A percentile compares a stretch with the other conserved stretches of the same genome.
These are phyloP conservation scores for Agrochola circellaris DNA, from an alignment of 2,888 invertebrate species.

Conservation along the genomic window DNA sequence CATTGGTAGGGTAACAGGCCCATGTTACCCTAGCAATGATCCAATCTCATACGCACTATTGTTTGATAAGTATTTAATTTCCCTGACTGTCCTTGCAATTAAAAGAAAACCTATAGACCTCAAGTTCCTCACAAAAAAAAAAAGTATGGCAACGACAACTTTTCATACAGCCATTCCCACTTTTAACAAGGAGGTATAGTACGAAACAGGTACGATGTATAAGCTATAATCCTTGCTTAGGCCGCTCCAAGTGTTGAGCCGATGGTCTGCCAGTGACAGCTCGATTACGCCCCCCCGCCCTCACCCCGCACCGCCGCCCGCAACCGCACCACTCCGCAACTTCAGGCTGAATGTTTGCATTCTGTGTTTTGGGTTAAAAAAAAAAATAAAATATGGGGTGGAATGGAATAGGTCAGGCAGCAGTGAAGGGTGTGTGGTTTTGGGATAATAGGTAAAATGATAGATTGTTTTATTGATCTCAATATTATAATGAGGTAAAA, in stretches of 20 bases:
- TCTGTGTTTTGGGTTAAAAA: constrained; percentile 56
- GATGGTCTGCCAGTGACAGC: constrained; percentile 72
- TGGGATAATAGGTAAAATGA: constrained; percentile 29
- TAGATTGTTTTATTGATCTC: constrained; percentile 17
- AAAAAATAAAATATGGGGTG: constrained; percentile 49
- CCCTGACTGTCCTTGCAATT: too few relatives aligned
- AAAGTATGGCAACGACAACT: constrained; percentile 18
- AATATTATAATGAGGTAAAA: not conserved
- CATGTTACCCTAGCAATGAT: too few relatives aligned
- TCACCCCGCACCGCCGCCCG: constrained; percentile 32
- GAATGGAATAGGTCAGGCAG: constrained; percentile 57
- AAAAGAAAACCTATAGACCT: not conserved
- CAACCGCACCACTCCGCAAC: constrained; percentile 60
- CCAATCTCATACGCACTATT: too few relatives aligned
- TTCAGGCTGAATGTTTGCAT: constrained; percentile 65
- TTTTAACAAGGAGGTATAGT: constrained; percentile 49
- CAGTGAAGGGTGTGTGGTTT: constrained; percentile 20
- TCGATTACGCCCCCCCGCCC: constrained; percentile 69
- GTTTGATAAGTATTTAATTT: too few relatives aligned
- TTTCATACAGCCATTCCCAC: constrained; percentile 43
- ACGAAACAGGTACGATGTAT: constrained; percentile 64
- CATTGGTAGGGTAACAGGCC: too few relatives aligned
- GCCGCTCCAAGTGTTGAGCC: constrained; percentile 70
- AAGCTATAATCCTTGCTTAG: constrained; percentile 72
- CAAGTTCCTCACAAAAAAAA: not conserved